Evolutionary conservation across 2,113 vertebrate genomes (phyloP), one percentile per base, ranked within the genome.

Genomic region (Clarias magur): DNA sequence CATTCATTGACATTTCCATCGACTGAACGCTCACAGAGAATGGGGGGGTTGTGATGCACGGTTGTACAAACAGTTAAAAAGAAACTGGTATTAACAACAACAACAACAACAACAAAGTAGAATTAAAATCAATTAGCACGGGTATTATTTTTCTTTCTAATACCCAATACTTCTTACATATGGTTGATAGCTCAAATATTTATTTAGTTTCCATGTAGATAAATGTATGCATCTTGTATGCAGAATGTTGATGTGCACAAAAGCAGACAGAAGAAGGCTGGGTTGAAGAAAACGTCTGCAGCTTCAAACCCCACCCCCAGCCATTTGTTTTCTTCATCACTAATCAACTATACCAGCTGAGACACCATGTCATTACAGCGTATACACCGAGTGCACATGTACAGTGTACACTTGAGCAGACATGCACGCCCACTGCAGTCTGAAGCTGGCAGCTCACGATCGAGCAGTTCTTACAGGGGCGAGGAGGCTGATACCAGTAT

Each of bases 321-420:
- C 76, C 76, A 79, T 70, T 88, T 82, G 86, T 79, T 82, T 56
- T 59, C 79, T 80, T 78, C 7, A 81, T 82, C 57, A 78, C 59
- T 72, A 82, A 60, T 80, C 38, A 16, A 56, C 73, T 81, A 80
- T n/a, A 82, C 81, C 88, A 89, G 90, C 90, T 89, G 88, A 88
- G 90, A 81, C 81, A 70, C 30, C 30, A 2, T 56, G 68, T 70
- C 89, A 70, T 89, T 85, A 83, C 10, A 17, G 78, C 42, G 34
- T 10, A 21, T 68, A 72, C 73, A 67, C 82, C 81, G 25, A 78
- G 16, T 38, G 38, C 83, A 56, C 80, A 65, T 80, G 78, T 59
- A 48, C 62, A 88, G 21, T 15, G 21, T 62, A 42, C 79, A 42
- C 79, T 73, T 2, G 63, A n/a, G 30, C n/a, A 23, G 72, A 56